Conservation (phyloP, 2,888 invertebrate species). For the Catocala nupta region DNA sequence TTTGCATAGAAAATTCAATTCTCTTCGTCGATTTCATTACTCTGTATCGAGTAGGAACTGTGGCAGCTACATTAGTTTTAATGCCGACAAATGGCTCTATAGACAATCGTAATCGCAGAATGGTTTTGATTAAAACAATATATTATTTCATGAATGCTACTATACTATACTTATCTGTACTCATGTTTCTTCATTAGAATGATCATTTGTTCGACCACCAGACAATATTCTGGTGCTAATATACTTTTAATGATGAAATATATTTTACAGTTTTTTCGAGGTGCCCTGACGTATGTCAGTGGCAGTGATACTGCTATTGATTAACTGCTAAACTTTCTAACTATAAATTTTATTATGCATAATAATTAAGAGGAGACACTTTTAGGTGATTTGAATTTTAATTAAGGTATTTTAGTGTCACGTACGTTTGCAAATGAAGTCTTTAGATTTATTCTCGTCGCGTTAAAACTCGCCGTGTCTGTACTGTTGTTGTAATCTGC, state of each 20-base stretch:
- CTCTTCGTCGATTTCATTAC: constrained; percentile 19
- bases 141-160: constrained; percentile 72
- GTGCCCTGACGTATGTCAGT: constrained; percentile 22
- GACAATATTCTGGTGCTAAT: constrained; percentile 70
- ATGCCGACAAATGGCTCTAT: constrained; percentile 42
- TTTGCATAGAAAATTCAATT: constrained; percentile 29
- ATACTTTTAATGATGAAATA: constrained; percentile 70
- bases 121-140: constrained; percentile 66
- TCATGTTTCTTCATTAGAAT: constrained; percentile 77
- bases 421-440: background rate
- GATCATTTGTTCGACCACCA: constrained; percentile 72
- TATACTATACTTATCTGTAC: constrained; percentile 63
- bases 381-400: constrained; percentile 18
- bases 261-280: constrained; percentile 46
- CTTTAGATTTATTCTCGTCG: background rate
- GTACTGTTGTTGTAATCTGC: no score
- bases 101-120: constrained; percentile 36
- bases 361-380: constrained; percentile 26
- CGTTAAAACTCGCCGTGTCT: no score
- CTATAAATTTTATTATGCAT: constrained; percentile 35
- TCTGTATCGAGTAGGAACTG: constrained; percentile 26
- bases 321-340: constrained; percentile 40
- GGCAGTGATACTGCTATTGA: constrained; percentile 43
- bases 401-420: constrained; percentile 10
- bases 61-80: constrained; percentile 38